Evolutionary conservation across 2,797 vertebrate species (phyloP).

Genomic region (Spinibarbus caldwelli): DNA sequence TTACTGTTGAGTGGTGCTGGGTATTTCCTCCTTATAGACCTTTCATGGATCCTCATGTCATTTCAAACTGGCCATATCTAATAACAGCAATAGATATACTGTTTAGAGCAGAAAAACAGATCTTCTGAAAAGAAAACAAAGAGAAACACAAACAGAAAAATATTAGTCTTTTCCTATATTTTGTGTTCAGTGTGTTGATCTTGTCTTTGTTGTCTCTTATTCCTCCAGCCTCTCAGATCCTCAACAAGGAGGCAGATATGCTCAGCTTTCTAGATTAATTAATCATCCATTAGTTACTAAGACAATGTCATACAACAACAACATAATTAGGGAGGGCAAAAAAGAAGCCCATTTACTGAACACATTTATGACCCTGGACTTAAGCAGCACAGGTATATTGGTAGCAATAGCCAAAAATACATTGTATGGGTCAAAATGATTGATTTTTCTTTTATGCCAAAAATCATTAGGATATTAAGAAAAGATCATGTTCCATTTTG

Average conservation of each 20-base stretch:
- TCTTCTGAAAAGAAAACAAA: too few species aligned
- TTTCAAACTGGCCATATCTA: constrained; percentile 59
- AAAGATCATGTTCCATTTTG: too few species aligned
- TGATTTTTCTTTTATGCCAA: too few species aligned
- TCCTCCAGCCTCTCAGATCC: not conserved
- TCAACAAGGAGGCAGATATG: too few species aligned
- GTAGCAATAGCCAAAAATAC: too few species aligned
- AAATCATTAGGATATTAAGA: too few species aligned
- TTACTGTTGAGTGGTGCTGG: constrained; percentile 71
- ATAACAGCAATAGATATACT: not conserved
- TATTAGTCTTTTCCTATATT: not conserved
- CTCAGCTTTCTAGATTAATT: constrained; percentile 50
- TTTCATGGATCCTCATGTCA: constrained; percentile 62
- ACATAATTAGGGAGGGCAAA: not conserved
- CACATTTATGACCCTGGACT: too few species aligned
- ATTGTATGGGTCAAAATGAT: too few species aligned
- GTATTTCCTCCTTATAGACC: constrained; percentile 68
- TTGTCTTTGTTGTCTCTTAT: too few species aligned
- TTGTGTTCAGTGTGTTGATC: not conserved
- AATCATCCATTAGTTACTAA: constrained; percentile 57
- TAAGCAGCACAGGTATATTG: too few species aligned
- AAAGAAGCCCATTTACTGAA: not conserved
- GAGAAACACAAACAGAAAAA: not conserved
- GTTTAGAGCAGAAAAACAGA: not conserved
- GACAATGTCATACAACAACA: constrained; percentile 42